A percentile compares a stretch with the other conserved stretches of the same genome.
phyloP scores from a whole-genome alignment of 2,888 invertebrate species.

The Athrips mouffetella region DNA sequence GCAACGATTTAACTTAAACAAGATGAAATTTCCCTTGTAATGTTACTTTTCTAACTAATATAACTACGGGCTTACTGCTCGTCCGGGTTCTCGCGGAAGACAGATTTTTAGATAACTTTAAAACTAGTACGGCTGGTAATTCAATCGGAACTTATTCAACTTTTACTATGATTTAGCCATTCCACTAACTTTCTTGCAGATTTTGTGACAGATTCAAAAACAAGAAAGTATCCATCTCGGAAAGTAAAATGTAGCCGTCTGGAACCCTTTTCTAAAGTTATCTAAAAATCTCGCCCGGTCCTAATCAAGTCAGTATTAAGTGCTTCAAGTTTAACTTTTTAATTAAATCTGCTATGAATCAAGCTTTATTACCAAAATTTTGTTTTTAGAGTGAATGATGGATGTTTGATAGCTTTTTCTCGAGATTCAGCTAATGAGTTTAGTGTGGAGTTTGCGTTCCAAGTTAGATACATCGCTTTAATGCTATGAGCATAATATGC shows the following conservation, averaged over 20 bases:
- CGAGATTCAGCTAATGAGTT: slow-evolving; percentile 14
- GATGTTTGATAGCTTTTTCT: slow-evolving; percentile 13
- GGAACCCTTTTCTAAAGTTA: slow-evolving; percentile 10
- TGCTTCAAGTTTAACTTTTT: slow-evolving; percentile 14
- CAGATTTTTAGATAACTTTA: slow-evolving; percentile 41
- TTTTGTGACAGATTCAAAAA: no score
- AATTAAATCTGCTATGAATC: slow-evolving; percentile 12
- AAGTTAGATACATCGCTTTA: slow-evolving; percentile 3
- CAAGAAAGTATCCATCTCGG: not conserved
- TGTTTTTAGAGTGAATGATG: slow-evolving; percentile 2
- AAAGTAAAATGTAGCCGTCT: not conserved
- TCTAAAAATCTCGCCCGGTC: slow-evolving; percentile 3
- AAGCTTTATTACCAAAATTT: slow-evolving; percentile 6
- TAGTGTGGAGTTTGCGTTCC: slow-evolving; percentile 6
- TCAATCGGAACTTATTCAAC: slow-evolving; percentile 24
- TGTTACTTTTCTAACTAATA: slow-evolving; percentile 47
- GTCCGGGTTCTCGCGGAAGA: slow-evolving; percentile 8
- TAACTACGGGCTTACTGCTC: slow-evolving; percentile 21
- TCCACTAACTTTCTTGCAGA: not conserved
- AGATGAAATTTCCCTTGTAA: slow-evolving; percentile 53
- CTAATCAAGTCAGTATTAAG: slow-evolving; percentile 14
- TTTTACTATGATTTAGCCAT: not conserved
- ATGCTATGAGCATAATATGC: not conserved
- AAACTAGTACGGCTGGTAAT: slow-evolving; percentile 2
- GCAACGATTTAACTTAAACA: slow-evolving; percentile 53